These are phyloP conservation scores for Anseranas semipalmata DNA, from an alignment of 2,113 vertebrate genomes.

Conservation along the genomic window DNA sequence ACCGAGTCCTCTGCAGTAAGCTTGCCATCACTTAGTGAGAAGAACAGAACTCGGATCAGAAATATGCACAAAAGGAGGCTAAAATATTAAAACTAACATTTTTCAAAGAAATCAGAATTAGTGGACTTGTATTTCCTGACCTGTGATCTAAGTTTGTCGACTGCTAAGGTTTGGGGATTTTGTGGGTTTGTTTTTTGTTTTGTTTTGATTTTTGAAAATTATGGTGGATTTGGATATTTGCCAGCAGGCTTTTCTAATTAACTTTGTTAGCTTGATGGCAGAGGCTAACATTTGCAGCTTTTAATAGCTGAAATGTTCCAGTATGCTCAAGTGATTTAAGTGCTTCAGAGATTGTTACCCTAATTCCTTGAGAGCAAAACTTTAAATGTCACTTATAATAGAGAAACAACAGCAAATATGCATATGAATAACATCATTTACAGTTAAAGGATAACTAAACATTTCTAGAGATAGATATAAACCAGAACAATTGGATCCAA, in stretches of 20 bases:
- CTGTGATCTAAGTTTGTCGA: neutral
- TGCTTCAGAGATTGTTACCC: neutral
- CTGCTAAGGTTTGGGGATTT: neutral
- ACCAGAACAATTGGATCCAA: conserved; percentile 29
- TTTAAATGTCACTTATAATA: neutral
- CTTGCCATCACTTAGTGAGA: neutral
- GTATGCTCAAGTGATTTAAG: neutral
- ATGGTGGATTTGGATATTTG: neutral
- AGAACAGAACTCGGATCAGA: neutral
- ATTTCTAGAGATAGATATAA: conserved; percentile 6
- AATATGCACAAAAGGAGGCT: neutral
- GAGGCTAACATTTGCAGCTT: neutral
- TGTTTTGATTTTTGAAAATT: neutral
- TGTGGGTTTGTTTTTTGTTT: neutral
- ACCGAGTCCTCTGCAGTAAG: neutral
- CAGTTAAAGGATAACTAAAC: conserved; percentile 22
- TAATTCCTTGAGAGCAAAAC: conserved; percentile 10
- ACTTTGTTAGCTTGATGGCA: neutral
- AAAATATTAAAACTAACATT: neutral
- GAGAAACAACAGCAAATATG: neutral
- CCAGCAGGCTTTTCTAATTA: neutral
- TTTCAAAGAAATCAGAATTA: neutral
- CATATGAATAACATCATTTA: neutral
- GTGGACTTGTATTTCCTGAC: neutral
- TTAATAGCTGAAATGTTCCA: neutral